Conservation (phyloP, 2,113 vertebrate genomes). For the Corythornis madagascariensis region DNA sequence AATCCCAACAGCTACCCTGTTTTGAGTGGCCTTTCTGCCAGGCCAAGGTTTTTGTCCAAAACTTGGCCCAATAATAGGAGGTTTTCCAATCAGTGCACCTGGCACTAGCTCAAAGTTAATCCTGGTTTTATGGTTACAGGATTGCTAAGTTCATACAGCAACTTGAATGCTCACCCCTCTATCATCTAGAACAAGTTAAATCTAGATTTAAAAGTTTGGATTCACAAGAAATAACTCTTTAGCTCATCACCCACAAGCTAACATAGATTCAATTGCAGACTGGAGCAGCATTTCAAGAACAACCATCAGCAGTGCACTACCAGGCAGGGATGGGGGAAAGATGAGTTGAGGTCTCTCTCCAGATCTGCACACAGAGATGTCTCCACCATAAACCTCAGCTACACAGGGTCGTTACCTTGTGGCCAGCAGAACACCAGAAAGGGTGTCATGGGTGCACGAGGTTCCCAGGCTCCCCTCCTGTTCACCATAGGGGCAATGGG, state of each 20-base stretch:
- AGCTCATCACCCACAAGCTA: background rate
- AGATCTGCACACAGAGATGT: background rate
- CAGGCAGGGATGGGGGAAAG: background rate
- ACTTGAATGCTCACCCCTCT: accelerated
- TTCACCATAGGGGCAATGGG: accelerated
- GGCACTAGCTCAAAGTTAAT: background rate
- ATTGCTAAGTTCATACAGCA: background rate
- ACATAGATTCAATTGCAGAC: constrained; percentile 18
- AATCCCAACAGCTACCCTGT: background rate
- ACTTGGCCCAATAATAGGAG: background rate
- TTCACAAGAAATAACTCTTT: background rate
- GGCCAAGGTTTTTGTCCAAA: background rate
- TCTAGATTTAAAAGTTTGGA: background rate
- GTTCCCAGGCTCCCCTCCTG: accelerated
- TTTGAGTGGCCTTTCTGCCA: background rate
- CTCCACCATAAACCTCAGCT: background rate
- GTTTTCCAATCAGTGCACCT: background rate
- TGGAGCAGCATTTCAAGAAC: background rate
- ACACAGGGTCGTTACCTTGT: accelerated
- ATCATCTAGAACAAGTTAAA: background rate
- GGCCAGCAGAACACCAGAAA: background rate
- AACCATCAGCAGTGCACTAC: background rate
- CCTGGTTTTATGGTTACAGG: background rate
- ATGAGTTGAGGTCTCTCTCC: background rate
- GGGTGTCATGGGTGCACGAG: too few species aligned